Percentiles rank a stretch among this genome's conserved stretches.
These are phyloP conservation scores for Prosopocoilus inquinatus DNA, from an alignment of 2,888 invertebrate species.

Conservation along the genomic window DNA sequence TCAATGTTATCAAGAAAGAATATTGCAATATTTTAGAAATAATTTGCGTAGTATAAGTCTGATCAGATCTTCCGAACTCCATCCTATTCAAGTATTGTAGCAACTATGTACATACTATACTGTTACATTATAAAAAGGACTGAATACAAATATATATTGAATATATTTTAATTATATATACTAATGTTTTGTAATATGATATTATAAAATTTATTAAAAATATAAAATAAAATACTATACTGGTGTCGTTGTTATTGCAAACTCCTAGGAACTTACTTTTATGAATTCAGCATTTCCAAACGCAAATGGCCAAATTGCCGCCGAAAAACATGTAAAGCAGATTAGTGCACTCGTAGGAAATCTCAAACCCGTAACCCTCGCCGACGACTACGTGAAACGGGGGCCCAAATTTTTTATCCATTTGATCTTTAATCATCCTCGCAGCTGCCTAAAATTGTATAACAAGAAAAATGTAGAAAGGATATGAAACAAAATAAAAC, in stretches of 20 bases:
- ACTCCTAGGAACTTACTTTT: constrained; percentile 33
- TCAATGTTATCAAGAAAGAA: not conserved
- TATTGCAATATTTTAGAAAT: not conserved
- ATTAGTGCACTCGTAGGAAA: constrained; percentile 86
- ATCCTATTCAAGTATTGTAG: constrained; percentile 17
- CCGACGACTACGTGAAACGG: constrained; percentile 96
- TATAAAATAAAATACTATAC: constrained; percentile 5
- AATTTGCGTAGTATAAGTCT: constrained; percentile 12
- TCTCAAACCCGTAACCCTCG: constrained; percentile 91
- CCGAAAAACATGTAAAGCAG: constrained; percentile 88
- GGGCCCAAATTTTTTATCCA: constrained; percentile 95
- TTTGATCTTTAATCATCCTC: constrained; percentile 88
- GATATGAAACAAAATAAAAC: no score
- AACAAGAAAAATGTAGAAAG: not conserved
- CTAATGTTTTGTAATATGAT: constrained; percentile 25
- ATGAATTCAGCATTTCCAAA: constrained; percentile 80
- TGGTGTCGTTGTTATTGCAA: not conserved
- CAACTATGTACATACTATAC: constrained; percentile 6
- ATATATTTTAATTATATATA: constrained; percentile 26
- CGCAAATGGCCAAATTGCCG: constrained; percentile 83
- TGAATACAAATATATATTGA: constrained; percentile 23
- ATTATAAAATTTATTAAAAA: constrained; percentile 12
- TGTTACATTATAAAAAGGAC: constrained; percentile 23
- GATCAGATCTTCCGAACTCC: constrained; percentile 14
- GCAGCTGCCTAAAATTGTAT: constrained; percentile 70